Evolutionary conservation across 2,888 invertebrate species (phyloP).

Genomic region (Copidosoma aretas): DNA sequence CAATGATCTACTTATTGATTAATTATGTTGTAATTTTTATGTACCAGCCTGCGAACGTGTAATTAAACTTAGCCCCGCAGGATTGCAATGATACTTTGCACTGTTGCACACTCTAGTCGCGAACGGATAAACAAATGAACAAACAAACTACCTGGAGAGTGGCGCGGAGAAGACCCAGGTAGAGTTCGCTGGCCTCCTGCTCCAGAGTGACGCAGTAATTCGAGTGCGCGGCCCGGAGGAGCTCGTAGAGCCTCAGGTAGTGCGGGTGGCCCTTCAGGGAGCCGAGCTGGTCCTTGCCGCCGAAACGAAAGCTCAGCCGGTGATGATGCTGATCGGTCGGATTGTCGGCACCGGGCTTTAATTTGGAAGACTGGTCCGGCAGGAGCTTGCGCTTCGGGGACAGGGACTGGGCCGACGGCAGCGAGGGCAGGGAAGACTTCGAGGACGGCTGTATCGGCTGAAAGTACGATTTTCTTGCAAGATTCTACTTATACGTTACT

Average conservation of each 20-base stretch:
- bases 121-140: no score
- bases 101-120: no score
- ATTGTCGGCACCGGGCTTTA: not conserved
- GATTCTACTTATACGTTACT: no score
- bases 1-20: no score
- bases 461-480: no score
- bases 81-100: no score
- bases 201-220: conserved; percentile 89
- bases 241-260: conserved; percentile 85
- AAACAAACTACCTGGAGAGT: conserved; percentile 61
- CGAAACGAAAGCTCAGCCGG: conserved; percentile 35
- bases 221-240: conserved; percentile 79
- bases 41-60: no score
- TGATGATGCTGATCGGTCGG: conserved; percentile 10
- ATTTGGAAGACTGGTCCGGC: conserved; percentile 3
- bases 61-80: no score
- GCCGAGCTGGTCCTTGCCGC: conserved; percentile 65
- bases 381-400: conserved; percentile 60
- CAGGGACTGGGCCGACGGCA: conserved; percentile 59
- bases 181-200: conserved; percentile 76
- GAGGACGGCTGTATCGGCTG: conserved; percentile 56
- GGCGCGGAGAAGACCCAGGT: conserved; percentile 72
- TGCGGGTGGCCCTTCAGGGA: conserved; percentile 76
- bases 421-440: conserved; percentile 67
- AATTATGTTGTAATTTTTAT: no score